Conservation (phyloP, 2,113 vertebrate genomes). For the Ammodytes dubius region DNA sequence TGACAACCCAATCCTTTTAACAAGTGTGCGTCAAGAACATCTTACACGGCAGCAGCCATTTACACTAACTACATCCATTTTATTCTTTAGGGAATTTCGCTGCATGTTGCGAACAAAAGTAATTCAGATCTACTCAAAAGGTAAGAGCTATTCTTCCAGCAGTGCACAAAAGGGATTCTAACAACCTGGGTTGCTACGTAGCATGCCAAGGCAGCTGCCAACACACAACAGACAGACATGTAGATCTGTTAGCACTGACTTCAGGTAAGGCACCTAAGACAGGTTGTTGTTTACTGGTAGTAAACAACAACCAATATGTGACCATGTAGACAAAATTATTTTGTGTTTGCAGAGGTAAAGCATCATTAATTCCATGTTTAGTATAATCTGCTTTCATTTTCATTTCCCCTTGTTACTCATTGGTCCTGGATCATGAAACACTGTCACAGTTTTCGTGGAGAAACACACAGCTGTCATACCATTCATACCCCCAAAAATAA, state of each 20-base stretch:
- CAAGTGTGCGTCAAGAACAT: background rate
- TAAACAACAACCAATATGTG: conserved; percentile 17
- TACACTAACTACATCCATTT: background rate
- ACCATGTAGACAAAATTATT: background rate
- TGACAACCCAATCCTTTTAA: background rate
- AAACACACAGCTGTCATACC: conserved; percentile 32
- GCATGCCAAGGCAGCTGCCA: conserved; percentile 36
- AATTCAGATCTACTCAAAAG: conserved; percentile 23
- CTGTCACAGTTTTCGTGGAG: background rate
- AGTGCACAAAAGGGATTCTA: conserved; percentile 44
- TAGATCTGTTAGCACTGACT: background rate
- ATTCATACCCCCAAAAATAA: conserved; percentile 30
- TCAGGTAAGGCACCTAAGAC: background rate
- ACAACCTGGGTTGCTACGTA: conserved; percentile 23
- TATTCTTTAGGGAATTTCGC: background rate
- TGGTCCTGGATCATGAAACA: background rate
- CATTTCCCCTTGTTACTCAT: background rate
- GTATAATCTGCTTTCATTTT: conserved; percentile 23
- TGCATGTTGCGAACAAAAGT: conserved; percentile 5
- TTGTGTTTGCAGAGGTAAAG: conserved; percentile 21
- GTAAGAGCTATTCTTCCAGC: conserved; percentile 54
- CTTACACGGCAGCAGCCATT: background rate
- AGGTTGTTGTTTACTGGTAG: too few species aligned
- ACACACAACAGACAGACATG: conserved; percentile 21
- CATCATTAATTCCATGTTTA: background rate